Evolutionary conservation across 2,113 vertebrate species (phyloP).

Genomic region (Rousettus leschenaultii): DNA sequence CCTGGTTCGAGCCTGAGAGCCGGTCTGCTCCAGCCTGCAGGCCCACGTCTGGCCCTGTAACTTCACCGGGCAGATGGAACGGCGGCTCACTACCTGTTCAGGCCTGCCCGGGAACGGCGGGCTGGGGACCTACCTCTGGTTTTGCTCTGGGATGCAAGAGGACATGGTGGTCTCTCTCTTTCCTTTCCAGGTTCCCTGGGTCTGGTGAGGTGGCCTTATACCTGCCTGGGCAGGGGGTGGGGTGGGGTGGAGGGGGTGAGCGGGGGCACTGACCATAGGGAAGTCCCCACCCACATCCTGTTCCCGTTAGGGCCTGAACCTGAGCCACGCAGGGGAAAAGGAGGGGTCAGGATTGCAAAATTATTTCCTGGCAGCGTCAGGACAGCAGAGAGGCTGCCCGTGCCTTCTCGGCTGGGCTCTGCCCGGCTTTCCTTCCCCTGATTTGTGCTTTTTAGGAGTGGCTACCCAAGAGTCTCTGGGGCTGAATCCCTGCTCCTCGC

Average conservation of each 20-base stretch:
- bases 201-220: neutral
- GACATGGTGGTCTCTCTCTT: neutral
- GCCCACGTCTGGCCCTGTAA: neutral
- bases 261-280: neutral
- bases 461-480: neutral
- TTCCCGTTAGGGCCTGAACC: neutral
- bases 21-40: neutral
- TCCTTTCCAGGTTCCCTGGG: neutral
- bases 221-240: neutral
- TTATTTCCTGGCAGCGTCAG: neutral
- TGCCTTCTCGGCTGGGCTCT: neutral
- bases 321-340: neutral
- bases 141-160: neutral
- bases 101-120: accelerated
- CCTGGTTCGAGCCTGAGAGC: too few relatives aligned
- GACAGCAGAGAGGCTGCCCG: neutral
- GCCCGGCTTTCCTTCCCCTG: neutral
- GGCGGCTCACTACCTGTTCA: accelerated
- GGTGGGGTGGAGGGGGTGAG: too few relatives aligned
- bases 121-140: slow-evolving; percentile 42
- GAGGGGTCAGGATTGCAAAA: slow-evolving; percentile 7
- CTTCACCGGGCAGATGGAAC: accelerated
- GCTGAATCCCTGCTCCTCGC: too few relatives aligned
- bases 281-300: neutral
- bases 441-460: neutral